Evolutionary conservation across 2,797 vertebrate genomes (phyloP).

Genomic region (Neopelma chrysocephalum): DNA sequence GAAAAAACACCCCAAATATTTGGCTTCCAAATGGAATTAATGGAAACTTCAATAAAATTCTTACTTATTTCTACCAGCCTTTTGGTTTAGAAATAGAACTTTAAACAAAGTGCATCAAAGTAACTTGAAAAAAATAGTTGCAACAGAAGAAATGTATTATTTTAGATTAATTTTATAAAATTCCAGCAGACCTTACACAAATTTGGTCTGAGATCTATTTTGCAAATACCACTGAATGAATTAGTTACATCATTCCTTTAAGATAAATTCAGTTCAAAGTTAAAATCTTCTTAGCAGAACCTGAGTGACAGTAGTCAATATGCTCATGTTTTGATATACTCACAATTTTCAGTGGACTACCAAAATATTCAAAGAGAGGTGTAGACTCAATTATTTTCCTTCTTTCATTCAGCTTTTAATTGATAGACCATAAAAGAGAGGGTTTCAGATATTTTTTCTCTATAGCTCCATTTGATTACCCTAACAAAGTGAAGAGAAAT

Average conservation of each 20-base stretch:
- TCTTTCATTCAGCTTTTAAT: not conserved
- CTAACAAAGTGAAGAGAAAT: not conserved
- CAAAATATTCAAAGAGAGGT: not conserved
- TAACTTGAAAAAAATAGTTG: not conserved
- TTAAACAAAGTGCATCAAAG: not conserved
- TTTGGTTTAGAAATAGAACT: not conserved
- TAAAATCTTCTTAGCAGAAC: not conserved
- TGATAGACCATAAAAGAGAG: not conserved
- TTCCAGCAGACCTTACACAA: not conserved
- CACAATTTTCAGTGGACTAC: not conserved
- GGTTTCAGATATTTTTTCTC: not conserved
- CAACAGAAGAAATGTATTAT: not conserved
- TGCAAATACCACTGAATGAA: not conserved
- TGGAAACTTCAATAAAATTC: not conserved
- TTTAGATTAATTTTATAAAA: not conserved
- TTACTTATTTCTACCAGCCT: not conserved
- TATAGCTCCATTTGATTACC: not conserved
- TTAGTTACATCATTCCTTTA: not conserved
- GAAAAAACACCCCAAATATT: conserved; percentile 3
- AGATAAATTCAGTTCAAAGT: not conserved
- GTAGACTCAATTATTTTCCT: not conserved
- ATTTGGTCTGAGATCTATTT: not conserved
- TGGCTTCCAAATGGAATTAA: not conserved
- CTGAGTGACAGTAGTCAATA: not conserved
- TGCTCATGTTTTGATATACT: not conserved